Percentiles rank a stretch among this genome's conserved stretches.
Evolutionary conservation across 2,888 invertebrate species (phyloP).

Genomic region (Lysandra bellargus): DNA sequence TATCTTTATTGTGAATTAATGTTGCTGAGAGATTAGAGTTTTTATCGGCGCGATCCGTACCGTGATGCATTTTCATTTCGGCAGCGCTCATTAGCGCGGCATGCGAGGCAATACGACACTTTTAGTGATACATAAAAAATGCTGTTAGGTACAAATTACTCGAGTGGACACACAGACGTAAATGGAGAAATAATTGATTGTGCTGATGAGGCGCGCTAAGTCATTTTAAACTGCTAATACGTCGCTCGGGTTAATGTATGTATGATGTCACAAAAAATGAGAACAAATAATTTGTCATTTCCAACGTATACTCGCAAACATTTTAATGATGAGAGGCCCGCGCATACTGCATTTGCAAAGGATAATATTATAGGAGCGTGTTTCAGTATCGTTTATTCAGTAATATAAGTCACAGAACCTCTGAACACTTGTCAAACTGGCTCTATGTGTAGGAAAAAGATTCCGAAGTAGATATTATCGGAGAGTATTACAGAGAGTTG

Average conservation of each 20-base stretch:
- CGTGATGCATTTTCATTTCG: constrained; percentile 15
- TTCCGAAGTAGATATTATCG: too few relatives aligned
- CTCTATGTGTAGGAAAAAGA: too few relatives aligned
- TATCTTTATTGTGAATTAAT: not conserved
- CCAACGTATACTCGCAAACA: constrained; percentile 46
- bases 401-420: too few relatives aligned
- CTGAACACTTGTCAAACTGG: too few relatives aligned
- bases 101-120: constrained; percentile 25
- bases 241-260: constrained; percentile 50
- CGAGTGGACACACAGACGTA: constrained; percentile 53
- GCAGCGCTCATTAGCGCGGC: constrained; percentile 13
- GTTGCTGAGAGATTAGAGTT: not conserved
- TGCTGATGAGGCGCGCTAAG: constrained; percentile 60
- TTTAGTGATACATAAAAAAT: constrained; percentile 48
- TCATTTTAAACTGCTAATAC: constrained; percentile 57
- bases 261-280: constrained; percentile 59
- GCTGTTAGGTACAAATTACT: constrained; percentile 56
- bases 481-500: too few relatives aligned
- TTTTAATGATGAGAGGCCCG: constrained; percentile 17
- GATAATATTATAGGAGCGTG: too few relatives aligned
- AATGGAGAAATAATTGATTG: constrained; percentile 67
- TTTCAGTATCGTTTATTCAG: too few relatives aligned
- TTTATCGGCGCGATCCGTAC: not conserved
- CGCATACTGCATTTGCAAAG: not conserved
- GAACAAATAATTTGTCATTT: constrained; percentile 49